A percentile compares a stretch with the other conserved stretches of the same genome.
Conservation (phyloP, 2,888 invertebrate genomes). For the Mantis religiosa region DNA sequence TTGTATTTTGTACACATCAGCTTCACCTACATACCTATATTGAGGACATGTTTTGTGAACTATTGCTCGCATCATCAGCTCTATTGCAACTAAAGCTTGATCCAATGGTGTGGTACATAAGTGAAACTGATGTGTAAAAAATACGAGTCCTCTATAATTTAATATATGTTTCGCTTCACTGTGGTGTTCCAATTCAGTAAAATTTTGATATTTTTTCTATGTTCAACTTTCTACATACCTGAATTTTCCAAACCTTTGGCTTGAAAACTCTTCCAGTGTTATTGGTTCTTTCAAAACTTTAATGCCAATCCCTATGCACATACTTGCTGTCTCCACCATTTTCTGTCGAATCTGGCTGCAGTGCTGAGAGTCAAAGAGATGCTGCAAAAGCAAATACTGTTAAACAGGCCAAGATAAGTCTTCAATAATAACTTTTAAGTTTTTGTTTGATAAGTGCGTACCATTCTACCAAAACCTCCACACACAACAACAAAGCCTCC, state of each 20-base stretch:
- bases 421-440: background rate
- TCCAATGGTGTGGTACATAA: too few relatives aligned
- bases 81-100: too few relatives aligned
- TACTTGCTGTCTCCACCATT: constrained; percentile 76
- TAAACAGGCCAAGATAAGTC: background rate
- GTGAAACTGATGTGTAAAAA: too few relatives aligned
- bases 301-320: constrained; percentile 77
- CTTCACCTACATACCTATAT: too few relatives aligned
- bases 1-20: too few relatives aligned
- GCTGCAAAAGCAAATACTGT: constrained; percentile 47
- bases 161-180: too few relatives aligned
- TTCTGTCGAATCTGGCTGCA: constrained; percentile 83
- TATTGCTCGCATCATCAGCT: too few relatives aligned
- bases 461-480: constrained; percentile 83
- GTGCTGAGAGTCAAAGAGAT: constrained; percentile 82
- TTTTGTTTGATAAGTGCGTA: constrained; percentile 37
- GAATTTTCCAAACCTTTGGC: constrained; percentile 86
- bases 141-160: too few relatives aligned
- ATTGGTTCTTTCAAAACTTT: constrained; percentile 80
- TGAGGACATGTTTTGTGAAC: too few relatives aligned
- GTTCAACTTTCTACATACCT: constrained; percentile 53
- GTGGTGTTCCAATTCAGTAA: too few relatives aligned
- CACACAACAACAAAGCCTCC: constrained; percentile 89
- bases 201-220: too few relatives aligned
- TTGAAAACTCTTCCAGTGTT: constrained; percentile 79